phyloP scores from a whole-genome alignment of 2,888 invertebrate species.

The Diadegma fenestrale region DNA sequence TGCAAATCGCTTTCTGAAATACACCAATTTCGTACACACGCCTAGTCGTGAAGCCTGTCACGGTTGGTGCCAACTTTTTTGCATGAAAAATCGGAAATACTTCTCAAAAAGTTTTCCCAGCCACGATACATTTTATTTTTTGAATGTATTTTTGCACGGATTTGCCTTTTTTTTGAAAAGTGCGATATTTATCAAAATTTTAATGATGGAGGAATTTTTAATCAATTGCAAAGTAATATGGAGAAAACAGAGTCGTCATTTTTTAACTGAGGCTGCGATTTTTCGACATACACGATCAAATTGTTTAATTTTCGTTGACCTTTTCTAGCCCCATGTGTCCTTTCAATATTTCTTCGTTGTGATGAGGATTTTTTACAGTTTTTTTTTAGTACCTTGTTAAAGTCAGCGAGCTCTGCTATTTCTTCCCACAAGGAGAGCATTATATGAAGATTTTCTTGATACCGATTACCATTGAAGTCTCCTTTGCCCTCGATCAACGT shows the following conservation, averaged over 20 bases:
- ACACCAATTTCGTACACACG: not conserved
- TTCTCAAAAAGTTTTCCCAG: not conserved
- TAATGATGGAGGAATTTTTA: no score
- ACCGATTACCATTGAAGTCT: conserved; percentile 89
- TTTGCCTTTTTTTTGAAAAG: no score
- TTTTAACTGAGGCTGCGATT: no score
- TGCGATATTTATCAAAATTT: no score
- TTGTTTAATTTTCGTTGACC: not conserved
- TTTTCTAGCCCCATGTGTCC: not conserved
- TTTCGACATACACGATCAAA: no score
- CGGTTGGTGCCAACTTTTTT: not conserved
- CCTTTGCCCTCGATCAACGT: conserved; percentile 94
- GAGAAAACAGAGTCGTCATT: no score
- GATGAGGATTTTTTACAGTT: not conserved
- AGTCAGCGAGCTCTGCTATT: conserved; percentile 93
- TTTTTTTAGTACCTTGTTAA: conserved; percentile 89
- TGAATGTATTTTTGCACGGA: no score
- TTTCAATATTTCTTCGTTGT: not conserved
- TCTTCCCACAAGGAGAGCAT: conserved; percentile 95
- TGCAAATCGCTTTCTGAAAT: not conserved
- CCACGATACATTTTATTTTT: not conserved
- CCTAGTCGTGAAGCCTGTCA: not conserved
- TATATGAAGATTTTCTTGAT: conserved; percentile 93
- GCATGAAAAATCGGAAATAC: not conserved
- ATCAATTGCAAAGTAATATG: no score